phyloP scores from a whole-genome alignment of 2,113 vertebrate genomes.

The Neopipo cinnamomea region DNA sequence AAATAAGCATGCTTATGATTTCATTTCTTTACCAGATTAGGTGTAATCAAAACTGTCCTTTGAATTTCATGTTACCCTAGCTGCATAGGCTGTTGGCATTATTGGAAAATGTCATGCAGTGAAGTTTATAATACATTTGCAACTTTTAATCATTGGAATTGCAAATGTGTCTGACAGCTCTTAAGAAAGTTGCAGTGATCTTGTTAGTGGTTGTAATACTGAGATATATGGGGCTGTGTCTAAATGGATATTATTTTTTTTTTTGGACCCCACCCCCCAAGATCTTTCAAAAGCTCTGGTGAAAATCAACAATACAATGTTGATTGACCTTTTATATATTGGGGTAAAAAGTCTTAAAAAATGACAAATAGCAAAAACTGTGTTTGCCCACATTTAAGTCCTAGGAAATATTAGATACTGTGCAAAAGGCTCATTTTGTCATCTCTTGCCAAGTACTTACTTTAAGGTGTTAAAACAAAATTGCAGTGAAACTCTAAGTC shows the following conservation, averaged over 20 bases:
- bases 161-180: slow-evolving; percentile 38
- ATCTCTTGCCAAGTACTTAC: slow-evolving; percentile 19
- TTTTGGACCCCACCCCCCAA: fast-evolving
- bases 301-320: background rate
- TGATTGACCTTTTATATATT: background rate
- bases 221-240: background rate
- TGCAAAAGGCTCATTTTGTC: slow-evolving; percentile 2
- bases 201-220: background rate
- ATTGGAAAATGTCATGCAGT: slow-evolving; percentile 50
- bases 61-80: slow-evolving; percentile 62
- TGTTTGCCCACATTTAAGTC: slow-evolving; percentile 48
- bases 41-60: slow-evolving; percentile 70
- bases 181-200: slow-evolving; percentile 58
- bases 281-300: background rate
- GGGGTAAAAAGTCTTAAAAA: background rate
- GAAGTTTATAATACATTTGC: slow-evolving; percentile 67
- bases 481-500: slow-evolving; percentile 43
- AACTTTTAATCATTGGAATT: slow-evolving; percentile 67
- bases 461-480: slow-evolving; percentile 58
- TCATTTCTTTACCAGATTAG: slow-evolving; percentile 69
- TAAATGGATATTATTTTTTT: background rate
- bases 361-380: background rate
- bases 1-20: slow-evolving; percentile 71
- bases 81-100: slow-evolving; percentile 65
- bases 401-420: background rate